Percentiles rank a stretch among this genome's conserved stretches.
phyloP scores from a whole-genome alignment of 2,113 vertebrate genomes.

The Urocynchramus pylzowi region DNA sequence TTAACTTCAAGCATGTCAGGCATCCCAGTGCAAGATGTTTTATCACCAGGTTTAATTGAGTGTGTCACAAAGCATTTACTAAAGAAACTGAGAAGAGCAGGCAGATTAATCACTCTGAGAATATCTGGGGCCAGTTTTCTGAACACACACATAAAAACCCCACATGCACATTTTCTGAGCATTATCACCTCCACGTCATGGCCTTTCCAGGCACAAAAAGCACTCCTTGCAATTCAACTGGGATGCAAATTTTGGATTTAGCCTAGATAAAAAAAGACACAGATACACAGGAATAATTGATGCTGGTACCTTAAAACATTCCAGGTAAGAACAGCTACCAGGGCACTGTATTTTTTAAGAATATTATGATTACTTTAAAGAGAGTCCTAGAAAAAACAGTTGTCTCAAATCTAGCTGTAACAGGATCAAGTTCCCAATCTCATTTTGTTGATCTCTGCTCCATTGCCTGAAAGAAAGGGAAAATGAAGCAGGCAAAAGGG shows the following conservation, averaged over 20 bases:
- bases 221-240: neutral
- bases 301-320: neutral
- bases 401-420: neutral
- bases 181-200: neutral
- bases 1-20: neutral
- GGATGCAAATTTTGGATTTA: neutral
- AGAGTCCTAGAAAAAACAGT: neutral
- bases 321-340: neutral
- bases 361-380: neutral
- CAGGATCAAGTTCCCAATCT: neutral
- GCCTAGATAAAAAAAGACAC: neutral
- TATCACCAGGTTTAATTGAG: neutral
- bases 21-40: neutral
- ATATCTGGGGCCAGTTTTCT: neutral
- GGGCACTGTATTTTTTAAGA: neutral
- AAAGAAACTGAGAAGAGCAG: conserved; percentile 3
- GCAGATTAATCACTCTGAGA: neutral
- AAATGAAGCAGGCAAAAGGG: neutral
- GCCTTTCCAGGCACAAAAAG: neutral
- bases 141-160: neutral
- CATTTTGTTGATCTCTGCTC: neutral
- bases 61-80: neutral
- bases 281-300: neutral
- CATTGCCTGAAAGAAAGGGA: neutral
- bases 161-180: neutral